phyloP scores from a whole-genome alignment of 2,888 invertebrate species.

The Syrphus vitripennis region DNA sequence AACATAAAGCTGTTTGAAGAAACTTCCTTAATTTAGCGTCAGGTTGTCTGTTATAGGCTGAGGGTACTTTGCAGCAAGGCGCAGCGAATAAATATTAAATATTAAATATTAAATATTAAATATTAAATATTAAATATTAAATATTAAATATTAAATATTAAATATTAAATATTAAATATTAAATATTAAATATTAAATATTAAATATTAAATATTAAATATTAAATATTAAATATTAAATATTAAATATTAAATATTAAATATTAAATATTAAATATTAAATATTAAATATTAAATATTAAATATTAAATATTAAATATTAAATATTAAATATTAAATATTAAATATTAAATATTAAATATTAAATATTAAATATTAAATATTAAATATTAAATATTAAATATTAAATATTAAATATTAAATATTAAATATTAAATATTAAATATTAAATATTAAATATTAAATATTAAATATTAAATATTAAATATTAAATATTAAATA shows the following conservation, averaged over 20 bases:
- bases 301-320: background rate
- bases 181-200: background rate
- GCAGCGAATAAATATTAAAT: background rate
- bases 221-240: background rate
- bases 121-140: background rate
- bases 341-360: background rate
- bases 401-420: background rate
- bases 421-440: background rate
- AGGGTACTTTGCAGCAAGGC: background rate
- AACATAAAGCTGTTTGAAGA: slow-evolving; percentile 25
- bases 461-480: background rate
- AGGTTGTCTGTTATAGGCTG: too few species aligned
- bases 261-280: background rate
- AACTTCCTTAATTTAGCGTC: background rate
- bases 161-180: background rate
- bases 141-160: background rate
- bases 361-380: background rate
- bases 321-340: too few species aligned
- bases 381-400: background rate
- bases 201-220: background rate
- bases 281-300: background rate
- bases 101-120: background rate
- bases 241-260: background rate
- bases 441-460: background rate
- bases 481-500: background rate